These are phyloP conservation scores for Stichopus horrens DNA, from an alignment of 53 echinoderm and acorn worm genomes.

Conservation along the genomic window DNA sequence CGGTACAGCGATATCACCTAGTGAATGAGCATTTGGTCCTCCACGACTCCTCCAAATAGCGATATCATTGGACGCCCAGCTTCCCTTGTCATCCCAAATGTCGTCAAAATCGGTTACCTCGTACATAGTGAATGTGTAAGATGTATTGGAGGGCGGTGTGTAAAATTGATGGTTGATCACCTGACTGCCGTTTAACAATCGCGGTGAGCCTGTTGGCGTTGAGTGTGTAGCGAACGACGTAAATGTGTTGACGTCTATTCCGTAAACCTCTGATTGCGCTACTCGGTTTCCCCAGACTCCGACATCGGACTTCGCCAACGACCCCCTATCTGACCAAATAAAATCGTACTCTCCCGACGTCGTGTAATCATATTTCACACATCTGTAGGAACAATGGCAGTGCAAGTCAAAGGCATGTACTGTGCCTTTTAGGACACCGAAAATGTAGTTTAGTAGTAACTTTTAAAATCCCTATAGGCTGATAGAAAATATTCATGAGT, in stretches of 20 bases:
- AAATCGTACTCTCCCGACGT: not conserved
- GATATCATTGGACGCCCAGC: not conserved
- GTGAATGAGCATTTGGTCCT: not conserved
- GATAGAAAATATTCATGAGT: no score
- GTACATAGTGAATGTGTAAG: conserved; percentile 12
- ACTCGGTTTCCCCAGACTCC: conserved; percentile 22
- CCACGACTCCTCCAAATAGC: conserved; percentile 27
- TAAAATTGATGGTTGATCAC: conserved; percentile 3
- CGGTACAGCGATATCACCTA: conserved; percentile 9
- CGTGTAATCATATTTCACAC: not conserved
- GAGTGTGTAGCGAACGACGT: conserved; percentile 4
- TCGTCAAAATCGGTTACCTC: conserved; percentile 1
- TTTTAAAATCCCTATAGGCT: no score
- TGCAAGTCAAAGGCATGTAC: no score
- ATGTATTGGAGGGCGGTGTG: not conserved
- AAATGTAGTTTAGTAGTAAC: no score
- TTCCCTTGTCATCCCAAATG: conserved; percentile 33
- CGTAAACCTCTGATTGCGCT: not conserved
- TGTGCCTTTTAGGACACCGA: no score
- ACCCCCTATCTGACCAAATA: conserved; percentile 18
- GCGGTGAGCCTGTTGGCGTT: not conserved
- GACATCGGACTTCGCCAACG: not conserved
- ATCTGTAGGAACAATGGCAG: not conserved
- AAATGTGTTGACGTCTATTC: conserved; percentile 12
- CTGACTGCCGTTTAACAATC: not conserved